phyloP scores from a whole-genome alignment of 2,113 vertebrate species.

The Pipra filicauda region DNA sequence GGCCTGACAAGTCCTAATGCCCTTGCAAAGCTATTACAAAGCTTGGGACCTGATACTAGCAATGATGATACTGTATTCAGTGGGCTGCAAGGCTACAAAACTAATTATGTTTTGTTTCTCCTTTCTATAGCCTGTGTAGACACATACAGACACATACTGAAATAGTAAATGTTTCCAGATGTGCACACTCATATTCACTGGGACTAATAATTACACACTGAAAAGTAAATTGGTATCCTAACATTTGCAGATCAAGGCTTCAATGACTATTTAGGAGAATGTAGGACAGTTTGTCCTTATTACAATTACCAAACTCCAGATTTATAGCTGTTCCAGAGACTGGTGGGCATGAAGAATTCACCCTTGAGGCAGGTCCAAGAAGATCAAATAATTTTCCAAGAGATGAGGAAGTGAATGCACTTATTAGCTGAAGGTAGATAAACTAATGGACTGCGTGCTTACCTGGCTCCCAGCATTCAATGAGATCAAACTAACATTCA shows the following conservation, averaged over 20 bases:
- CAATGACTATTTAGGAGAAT: not conserved
- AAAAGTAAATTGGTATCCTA: not conserved
- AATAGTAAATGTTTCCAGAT: not conserved
- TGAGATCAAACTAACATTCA: rapidly evolving
- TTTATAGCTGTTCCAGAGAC: not conserved
- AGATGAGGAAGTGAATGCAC: not conserved
- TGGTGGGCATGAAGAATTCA: not conserved
- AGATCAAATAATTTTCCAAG: not conserved
- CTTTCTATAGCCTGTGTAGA: not conserved
- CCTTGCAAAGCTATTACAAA: not conserved
- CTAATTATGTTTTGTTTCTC: not conserved
- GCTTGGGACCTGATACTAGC: not conserved
- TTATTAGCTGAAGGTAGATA: not conserved
- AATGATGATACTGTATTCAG: not conserved
- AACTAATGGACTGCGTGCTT: rapidly evolving
- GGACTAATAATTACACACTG: not conserved
- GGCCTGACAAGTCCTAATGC: not conserved
- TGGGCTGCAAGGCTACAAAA: not conserved
- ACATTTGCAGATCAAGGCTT: not conserved
- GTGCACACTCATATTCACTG: not conserved
- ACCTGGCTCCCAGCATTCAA: not conserved
- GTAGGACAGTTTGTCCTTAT: not conserved
- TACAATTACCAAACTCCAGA: not conserved
- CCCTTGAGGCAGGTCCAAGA: not conserved
- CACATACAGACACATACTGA: not conserved